A percentile compares a stretch with the other conserved stretches of the same genome.
Evolutionary conservation across 2,888 invertebrate genomes (phyloP).

Genomic region (Noctua janthe): DNA sequence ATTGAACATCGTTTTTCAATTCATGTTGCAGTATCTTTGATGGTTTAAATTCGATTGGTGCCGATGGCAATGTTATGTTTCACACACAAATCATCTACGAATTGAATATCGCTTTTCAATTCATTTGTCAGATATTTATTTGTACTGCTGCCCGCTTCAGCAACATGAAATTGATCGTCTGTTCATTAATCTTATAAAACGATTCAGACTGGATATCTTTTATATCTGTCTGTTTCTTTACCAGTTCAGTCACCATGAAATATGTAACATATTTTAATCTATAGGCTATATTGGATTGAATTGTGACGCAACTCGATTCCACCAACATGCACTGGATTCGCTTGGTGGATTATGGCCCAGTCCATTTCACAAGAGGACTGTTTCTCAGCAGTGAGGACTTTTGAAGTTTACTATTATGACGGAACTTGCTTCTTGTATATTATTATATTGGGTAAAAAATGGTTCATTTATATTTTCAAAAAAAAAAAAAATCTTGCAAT

Average conservation of each 20-base stretch:
- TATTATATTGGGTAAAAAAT: neutral
- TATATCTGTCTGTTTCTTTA: neutral
- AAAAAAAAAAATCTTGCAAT: neutral
- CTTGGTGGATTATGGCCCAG: neutral
- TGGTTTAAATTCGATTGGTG: neutral
- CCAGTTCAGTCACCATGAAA: conserved; percentile 7
- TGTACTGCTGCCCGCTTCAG: neutral
- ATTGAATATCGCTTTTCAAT: neutral
- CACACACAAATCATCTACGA: neutral
- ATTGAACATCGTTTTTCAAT: neutral
- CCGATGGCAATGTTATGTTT: neutral
- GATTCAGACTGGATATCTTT: conserved; percentile 1
- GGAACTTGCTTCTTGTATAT: conserved; percentile 25
- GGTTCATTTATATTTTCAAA: conserved; percentile 19
- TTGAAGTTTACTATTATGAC: neutral
- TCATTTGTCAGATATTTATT: neutral
- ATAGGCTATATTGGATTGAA: neutral
- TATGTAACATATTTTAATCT: conserved; percentile 6
- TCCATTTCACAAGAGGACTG: neutral
- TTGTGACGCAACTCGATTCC: neutral
- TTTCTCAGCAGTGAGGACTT: neutral
- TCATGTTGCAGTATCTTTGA: neutral
- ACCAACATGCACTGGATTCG: too few species aligned
- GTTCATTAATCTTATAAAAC: neutral
- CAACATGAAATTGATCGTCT: conserved; percentile 22